Percentiles rank a stretch among this genome's conserved stretches.
Evolutionary conservation across 2,797 vertebrate genomes (phyloP).

Genomic region (Enteromius thamalakanensis): DNA sequence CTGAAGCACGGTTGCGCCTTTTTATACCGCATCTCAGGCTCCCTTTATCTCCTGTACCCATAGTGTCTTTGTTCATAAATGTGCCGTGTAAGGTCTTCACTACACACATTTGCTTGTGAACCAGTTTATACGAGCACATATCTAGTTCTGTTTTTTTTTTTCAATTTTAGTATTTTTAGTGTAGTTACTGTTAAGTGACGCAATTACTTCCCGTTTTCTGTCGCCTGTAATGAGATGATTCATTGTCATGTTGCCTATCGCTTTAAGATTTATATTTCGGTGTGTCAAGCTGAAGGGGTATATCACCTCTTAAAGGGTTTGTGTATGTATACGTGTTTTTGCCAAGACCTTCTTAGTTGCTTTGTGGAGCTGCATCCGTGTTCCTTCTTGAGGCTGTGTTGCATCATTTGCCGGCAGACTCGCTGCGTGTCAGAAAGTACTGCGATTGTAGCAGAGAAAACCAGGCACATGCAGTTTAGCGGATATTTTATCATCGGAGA

Average conservation of each 20-base stretch:
- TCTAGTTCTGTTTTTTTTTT: neutral
- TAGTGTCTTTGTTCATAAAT: slow-evolving; percentile 11
- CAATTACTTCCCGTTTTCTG: neutral
- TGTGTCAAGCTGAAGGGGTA: neutral
- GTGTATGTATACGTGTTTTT: neutral
- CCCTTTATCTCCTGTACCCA: neutral
- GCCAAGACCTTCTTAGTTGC: neutral
- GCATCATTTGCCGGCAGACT: neutral
- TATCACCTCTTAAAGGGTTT: neutral
- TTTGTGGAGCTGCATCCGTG: too few relatives aligned
- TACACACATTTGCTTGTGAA: neutral
- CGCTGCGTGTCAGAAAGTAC: neutral
- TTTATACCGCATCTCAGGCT: neutral
- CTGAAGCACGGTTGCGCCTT: neutral
- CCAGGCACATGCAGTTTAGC: neutral
- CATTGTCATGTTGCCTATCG: neutral
- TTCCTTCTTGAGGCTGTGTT: neutral
- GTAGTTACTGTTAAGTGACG: neutral
- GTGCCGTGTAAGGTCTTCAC: neutral
- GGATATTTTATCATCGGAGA: neutral
- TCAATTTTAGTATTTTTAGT: neutral
- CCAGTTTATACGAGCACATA: neutral
- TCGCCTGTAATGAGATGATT: neutral
- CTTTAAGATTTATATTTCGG: neutral
- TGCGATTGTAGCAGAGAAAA: neutral